These are phyloP conservation scores for Scaptomyza parva DNA, from an alignment of 2,888 invertebrate genomes.

Conservation along the genomic window DNA sequence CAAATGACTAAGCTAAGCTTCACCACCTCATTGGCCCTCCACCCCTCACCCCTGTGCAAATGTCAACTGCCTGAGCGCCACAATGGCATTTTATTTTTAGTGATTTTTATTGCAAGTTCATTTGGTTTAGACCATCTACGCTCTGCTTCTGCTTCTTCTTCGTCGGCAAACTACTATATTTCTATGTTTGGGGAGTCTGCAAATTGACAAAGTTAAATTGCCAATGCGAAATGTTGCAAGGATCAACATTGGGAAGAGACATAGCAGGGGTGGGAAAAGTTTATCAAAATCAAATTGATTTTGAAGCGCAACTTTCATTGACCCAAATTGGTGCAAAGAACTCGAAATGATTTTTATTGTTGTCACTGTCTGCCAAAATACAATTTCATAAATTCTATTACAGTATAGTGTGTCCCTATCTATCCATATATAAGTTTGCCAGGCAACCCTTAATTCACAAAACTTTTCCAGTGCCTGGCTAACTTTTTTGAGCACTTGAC, in stretches of 20 bases:
- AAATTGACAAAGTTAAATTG: slow-evolving; percentile 58
- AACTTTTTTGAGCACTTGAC: slow-evolving; percentile 65
- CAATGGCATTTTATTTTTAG: slow-evolving; percentile 54
- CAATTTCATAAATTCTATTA: slow-evolving; percentile 78
- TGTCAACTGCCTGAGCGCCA: slow-evolving; percentile 52
- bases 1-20: slow-evolving; percentile 6
- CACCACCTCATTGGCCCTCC: neutral
- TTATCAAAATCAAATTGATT: slow-evolving; percentile 76
- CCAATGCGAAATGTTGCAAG: slow-evolving; percentile 24
- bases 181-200: slow-evolving; percentile 12
- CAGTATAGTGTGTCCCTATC: slow-evolving; percentile 28
- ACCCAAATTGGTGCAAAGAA: slow-evolving; percentile 75
- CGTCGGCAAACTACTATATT: slow-evolving; percentile 1
- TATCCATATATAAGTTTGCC: slow-evolving; percentile 9
- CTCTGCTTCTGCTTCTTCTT: neutral
- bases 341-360: slow-evolving; percentile 55
- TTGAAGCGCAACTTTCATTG: slow-evolving; percentile 71
- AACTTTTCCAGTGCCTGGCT: slow-evolving; percentile 48
- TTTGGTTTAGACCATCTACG: slow-evolving; percentile 27
- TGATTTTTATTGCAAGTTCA: slow-evolving; percentile 59
- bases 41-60: slow-evolving; percentile 3
- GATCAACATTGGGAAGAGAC: too few relatives aligned
- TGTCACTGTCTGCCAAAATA: slow-evolving; percentile 54
- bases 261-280: slow-evolving; percentile 56
- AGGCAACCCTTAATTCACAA: slow-evolving; percentile 37